Evolutionary conservation across 2,888 invertebrate species (phyloP).

Genomic region (Pyrochroa serraticornis): DNA sequence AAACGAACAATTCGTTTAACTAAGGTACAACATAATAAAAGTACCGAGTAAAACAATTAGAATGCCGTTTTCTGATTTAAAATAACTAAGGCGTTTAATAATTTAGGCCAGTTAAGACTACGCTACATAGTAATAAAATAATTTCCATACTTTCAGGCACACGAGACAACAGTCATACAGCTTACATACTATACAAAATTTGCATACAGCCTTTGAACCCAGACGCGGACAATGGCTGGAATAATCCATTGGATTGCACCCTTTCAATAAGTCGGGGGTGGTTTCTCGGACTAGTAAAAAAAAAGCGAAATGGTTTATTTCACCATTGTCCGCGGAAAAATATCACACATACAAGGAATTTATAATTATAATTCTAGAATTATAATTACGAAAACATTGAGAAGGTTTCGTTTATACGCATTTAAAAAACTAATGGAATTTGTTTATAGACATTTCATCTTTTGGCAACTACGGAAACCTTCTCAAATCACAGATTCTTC

Average conservation of each 20-base stretch:
- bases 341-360: conserved; percentile 58
- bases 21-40: background rate
- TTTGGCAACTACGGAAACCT: conserved; percentile 57
- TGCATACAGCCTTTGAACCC: conserved; percentile 56
- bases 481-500: conserved; percentile 61
- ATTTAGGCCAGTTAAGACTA: conserved; percentile 44
- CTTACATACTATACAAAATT: conserved; percentile 51
- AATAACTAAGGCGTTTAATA: conserved; percentile 19
- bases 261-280: conserved; percentile 23
- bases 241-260: conserved; percentile 19
- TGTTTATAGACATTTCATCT: conserved; percentile 27
- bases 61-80: conserved; percentile 13
- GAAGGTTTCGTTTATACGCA: conserved; percentile 50
- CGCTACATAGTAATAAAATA: conserved; percentile 38
- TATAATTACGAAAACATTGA: conserved; percentile 55
- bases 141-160: conserved; percentile 41
- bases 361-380: conserved; percentile 54
- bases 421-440: conserved; percentile 45
- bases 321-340: conserved; percentile 38
- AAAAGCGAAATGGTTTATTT: conserved; percentile 29
- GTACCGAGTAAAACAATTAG: conserved; percentile 9
- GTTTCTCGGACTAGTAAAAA: conserved; percentile 23
- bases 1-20: no score
- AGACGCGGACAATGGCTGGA: conserved; percentile 42
- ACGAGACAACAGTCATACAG: conserved; percentile 52